phyloP scores from a whole-genome alignment of 2,113 vertebrate genomes.

The Gopherus flavomarginatus region DNA sequence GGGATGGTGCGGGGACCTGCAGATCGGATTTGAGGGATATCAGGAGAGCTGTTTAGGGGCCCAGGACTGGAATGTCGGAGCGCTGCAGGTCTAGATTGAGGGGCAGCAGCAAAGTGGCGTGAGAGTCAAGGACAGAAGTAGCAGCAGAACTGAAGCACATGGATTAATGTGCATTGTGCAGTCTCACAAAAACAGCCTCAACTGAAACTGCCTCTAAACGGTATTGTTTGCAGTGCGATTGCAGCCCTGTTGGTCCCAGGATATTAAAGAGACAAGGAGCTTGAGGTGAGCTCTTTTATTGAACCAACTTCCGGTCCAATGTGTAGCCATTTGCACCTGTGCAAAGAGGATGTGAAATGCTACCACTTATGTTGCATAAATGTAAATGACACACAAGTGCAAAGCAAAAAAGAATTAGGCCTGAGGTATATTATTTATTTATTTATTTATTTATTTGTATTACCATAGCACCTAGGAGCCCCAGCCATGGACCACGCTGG shows the following conservation, averaged over 20 bases:
- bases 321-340: too few relatives aligned
- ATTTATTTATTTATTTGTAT: not conserved
- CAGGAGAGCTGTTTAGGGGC: not conserved
- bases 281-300: too few relatives aligned
- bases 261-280: too few relatives aligned
- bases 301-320: too few relatives aligned
- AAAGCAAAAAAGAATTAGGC: not conserved
- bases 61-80: not conserved
- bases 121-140: too few relatives aligned
- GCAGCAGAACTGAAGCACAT: not conserved
- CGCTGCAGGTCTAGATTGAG: not conserved
- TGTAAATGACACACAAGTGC: not conserved
- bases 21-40: not conserved
- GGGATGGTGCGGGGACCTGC: not conserved
- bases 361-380: not conserved
- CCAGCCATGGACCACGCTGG: not conserved
- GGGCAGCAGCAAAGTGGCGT: too few relatives aligned
- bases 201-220: too few relatives aligned
- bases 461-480: not conserved
- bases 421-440: not conserved
- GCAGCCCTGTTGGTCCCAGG: too few relatives aligned
- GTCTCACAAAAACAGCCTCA: too few relatives aligned
- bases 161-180: too few relatives aligned
- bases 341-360: too few relatives aligned
- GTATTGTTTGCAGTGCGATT: too few relatives aligned